Evolutionary conservation across 1,140 invertebrate genomes (phyloP), one percentile per base, ranked within the genome.

Genomic region (Drosophila subpulchrella): DNA sequence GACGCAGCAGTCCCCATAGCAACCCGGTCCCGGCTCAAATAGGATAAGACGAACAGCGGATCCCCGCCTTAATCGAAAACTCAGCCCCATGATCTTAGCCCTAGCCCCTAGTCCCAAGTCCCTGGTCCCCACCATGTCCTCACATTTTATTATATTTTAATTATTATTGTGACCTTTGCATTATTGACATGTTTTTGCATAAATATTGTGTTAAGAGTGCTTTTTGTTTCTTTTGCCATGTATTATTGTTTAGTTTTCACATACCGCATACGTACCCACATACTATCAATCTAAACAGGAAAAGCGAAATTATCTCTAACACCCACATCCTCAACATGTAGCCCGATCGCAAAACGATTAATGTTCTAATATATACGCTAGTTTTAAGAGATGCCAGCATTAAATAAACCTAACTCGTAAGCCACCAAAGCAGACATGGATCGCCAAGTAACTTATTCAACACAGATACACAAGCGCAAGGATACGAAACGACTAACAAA

Each of bases 331-430:
- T 4, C 24, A 47, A 41, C 12, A 67, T 42, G 42, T 66, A 44
- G 47, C 59, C 27, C 66, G 38, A 47, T 61, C 24, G 15, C 39
- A 15, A 24, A 51, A 41, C 65, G 24, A 58, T 15, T 71, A 13
- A 75, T 54, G 38, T 59, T 70, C 39, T 54, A 68, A 68, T 68
- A 42, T 68, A 47, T 66, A 75, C 51, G 44, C 59, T 76, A 76
- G 50, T 39, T 61, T 48, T 77, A 77, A 77, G 74, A 67, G 42
- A 76, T 61, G 17, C 38, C 73, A 76, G 55, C 62, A 59, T 77
- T 70, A 30, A 77, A 77, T 77, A 77, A 77, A 77, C 38, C 44
- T 77, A 51, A 70, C 34, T 20, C 38, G n/a, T 77, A 77, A 77
- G 61, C 42, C 36, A 75, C 48, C 44, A 54, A 68, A 66, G 41